Base-by-base conservation (phyloP, 1,140 invertebrate species). In the Parasteatoda tepidariorum region DNA sequence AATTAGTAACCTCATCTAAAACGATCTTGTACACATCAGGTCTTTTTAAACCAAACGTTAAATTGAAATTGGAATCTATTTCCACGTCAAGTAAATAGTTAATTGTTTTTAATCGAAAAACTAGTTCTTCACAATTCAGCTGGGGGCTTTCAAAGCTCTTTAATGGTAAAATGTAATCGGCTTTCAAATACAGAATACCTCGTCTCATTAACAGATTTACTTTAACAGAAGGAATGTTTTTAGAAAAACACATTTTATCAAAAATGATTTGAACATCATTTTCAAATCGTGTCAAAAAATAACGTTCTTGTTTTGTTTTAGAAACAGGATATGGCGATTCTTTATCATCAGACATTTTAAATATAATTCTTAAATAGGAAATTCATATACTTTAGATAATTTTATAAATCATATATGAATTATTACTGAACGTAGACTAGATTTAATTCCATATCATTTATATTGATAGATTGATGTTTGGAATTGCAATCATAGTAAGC, bases 111-210 rank as follows among this genome's bases (percentile, higher is more conserved):
- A 79, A 41, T 55, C 68, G 31, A 11, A 33, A 26, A 1, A 79
- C 4, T 13, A 79, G 26, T 38, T 68, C 62, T 6, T 79, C 22
- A 24, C 54, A 48, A 30, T 34, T 54, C 6, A 68, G n/a, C 2
- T 4, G 41, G 57, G 31, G 24, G 3, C 6, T n/a, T 7, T 79
- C 22, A 55, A 22, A 24, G n/a, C 76, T 68, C 59, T 57, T 31
- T 2, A 79, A 13, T 24, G 64, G 54, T 15, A 79, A 28, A 57
- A 68, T 57, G 31, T 57, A 79, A 34, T 79, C 76, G 2, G 34
- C 76, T 57, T 68, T 79, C 13, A 68, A 57, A 79, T 66, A 68
- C 22, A 79, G 55, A 38, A n/a, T 79, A 22, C 76, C 76, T 38
- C 59, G 54, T 22, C 28, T 68, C n/a, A 79, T 55, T 18, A 38